phyloP scores from a whole-genome alignment of 2,113 vertebrate species.

The Zingel zingel region DNA sequence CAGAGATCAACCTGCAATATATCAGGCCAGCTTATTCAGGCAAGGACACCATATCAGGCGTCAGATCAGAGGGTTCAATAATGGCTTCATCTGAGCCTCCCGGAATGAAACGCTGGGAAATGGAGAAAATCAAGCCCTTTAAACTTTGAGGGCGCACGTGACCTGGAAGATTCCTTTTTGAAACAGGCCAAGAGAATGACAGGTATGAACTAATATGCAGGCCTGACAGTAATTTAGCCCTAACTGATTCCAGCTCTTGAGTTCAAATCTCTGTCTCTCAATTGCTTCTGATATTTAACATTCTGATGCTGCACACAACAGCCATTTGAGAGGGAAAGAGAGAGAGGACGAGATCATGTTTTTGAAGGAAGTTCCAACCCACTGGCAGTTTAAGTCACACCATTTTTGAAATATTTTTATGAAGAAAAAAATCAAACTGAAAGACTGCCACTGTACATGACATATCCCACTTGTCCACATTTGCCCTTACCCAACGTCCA shows the following conservation, averaged over 20 bases:
- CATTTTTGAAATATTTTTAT: neutral
- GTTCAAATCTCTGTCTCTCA: conserved; percentile 48
- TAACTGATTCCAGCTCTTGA: conserved; percentile 12
- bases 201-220: conserved; percentile 27
- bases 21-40: conserved; percentile 58
- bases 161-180: conserved; percentile 49
- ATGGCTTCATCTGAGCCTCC: conserved; percentile 60
- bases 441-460: neutral
- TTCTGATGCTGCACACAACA: conserved; percentile 33
- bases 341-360: neutral
- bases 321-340: neutral
- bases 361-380: conserved; percentile 1
- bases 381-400: neutral
- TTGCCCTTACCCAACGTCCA: neutral
- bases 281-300: conserved; percentile 61
- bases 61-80: conserved; percentile 71
- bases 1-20: conserved; percentile 67
- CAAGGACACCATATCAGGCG: conserved; percentile 45
- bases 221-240: conserved; percentile 41
- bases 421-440: neutral
- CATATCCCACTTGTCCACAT: neutral
- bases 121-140: conserved; percentile 52
- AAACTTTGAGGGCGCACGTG: conserved; percentile 51
- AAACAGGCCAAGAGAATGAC: conserved; percentile 51
- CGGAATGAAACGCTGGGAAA: conserved; percentile 44